Percentiles rank a stretch among this genome's conserved stretches.
Conservation (phyloP, 2,888 invertebrate species). For the Leptinotarsa rubiginosa region DNA sequence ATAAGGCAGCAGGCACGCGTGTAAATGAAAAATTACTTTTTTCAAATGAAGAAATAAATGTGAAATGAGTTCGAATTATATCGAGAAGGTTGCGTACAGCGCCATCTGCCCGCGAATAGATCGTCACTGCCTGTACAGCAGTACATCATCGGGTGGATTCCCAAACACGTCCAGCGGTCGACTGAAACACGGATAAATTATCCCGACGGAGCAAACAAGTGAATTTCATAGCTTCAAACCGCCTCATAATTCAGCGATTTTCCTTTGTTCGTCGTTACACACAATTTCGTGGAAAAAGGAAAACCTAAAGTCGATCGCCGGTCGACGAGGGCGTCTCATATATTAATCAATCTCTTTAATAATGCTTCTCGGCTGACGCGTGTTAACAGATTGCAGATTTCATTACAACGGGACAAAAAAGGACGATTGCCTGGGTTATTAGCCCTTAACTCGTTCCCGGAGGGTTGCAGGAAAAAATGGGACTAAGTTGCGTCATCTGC, state of each 20-base stretch:
- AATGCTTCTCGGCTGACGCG: conserved; percentile 15
- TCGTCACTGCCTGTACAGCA: background rate
- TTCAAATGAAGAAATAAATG: too few relatives aligned
- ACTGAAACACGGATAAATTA: conserved; percentile 18
- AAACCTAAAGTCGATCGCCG: conserved; percentile 2
- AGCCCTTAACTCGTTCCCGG: background rate
- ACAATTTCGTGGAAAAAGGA: conserved; percentile 11
- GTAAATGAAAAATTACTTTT: too few relatives aligned
- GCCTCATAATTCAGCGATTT: conserved; percentile 24
- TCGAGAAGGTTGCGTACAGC: too few relatives aligned
- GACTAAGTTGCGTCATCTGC: background rate
- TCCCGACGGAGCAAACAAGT: conserved; percentile 18
- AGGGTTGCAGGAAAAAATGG: background rate
- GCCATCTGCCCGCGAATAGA: too few relatives aligned
- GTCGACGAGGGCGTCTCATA: conserved; percentile 16
- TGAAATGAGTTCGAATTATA: too few relatives aligned
- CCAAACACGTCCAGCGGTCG: conserved; percentile 18
- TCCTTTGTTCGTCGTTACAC: conserved; percentile 16
- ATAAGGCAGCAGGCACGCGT: too few relatives aligned
- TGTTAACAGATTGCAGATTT: conserved; percentile 26
- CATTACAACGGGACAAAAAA: background rate
- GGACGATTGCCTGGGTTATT: background rate
- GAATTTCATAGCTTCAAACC: conserved; percentile 23
- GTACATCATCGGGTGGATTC: background rate
- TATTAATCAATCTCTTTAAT: conserved; percentile 24